Evolutionary conservation across 2,888 invertebrate species (phyloP).

Genomic region (Platerodrilus igneus): DNA sequence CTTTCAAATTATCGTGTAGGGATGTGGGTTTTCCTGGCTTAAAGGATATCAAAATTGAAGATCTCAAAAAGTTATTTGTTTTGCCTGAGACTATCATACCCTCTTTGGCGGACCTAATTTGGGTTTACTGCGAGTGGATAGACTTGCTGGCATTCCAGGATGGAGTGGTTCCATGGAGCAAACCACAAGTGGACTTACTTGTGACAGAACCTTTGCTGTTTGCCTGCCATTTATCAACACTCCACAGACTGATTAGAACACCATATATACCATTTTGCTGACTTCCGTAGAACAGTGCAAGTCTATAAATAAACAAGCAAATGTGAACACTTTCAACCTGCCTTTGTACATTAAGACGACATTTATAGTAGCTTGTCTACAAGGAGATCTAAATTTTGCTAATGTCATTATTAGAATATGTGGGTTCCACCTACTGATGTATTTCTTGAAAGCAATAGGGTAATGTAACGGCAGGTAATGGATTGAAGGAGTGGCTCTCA

Average conservation of each 20-base stretch:
- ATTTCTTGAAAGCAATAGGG: conserved; percentile 8
- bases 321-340: conserved; percentile 5
- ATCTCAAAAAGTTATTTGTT: conserved; percentile 9
- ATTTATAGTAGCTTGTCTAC: conserved; percentile 8
- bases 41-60: conserved; percentile 6
- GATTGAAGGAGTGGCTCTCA: no score
- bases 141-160: conserved; percentile 1
- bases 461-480: conserved; percentile 8
- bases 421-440: conserved; percentile 9
- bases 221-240: conserved; percentile 7
- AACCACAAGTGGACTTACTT: conserved; percentile 7
- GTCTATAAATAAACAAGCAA: conserved; percentile 8
- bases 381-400: conserved; percentile 7
- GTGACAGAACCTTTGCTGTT: conserved; percentile 8
- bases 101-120: conserved; percentile 9
- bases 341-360: conserved; percentile 9
- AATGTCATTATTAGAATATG: conserved; percentile 8
- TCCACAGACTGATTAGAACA: conserved; percentile 6
- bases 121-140: conserved; percentile 4
- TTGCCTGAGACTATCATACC: conserved; percentile 7
- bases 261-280: conserved; percentile 7
- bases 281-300: conserved; percentile 7
- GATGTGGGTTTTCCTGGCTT: conserved; percentile 5
- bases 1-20: no score
- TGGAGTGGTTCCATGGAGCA: conserved; percentile 10